A percentile compares a stretch with the other conserved stretches of the same genome.
These are phyloP conservation scores for Phyto melanocephala DNA, from an alignment of 2,888 invertebrate genomes.

Conservation along the genomic window DNA sequence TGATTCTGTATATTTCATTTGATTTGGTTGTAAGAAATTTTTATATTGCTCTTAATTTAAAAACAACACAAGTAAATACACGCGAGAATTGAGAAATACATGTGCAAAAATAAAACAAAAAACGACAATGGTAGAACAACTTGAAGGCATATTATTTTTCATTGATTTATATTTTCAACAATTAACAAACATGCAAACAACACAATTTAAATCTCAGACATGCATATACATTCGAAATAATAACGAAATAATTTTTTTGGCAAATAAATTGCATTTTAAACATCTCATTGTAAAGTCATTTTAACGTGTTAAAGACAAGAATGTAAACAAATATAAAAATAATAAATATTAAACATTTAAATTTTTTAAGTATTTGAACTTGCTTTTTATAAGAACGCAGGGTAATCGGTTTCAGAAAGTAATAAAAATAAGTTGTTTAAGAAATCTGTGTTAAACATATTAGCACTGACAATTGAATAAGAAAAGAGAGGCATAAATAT, in stretches of 20 bases:
- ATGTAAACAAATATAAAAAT: background rate
- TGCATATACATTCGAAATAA: too few relatives aligned
- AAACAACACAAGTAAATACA: slow-evolving; percentile 23
- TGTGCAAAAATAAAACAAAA: background rate
- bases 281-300: slow-evolving; percentile 15
- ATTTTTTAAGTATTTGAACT: too few relatives aligned
- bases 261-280: slow-evolving; percentile 14
- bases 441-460: too few relatives aligned
- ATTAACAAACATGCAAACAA: slow-evolving; percentile 50
- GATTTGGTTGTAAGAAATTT: too few relatives aligned
- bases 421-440: too few relatives aligned
- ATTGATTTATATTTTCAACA: slow-evolving; percentile 49
- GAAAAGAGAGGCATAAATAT: too few relatives aligned
- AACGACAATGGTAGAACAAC: background rate
- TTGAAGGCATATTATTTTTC: slow-evolving; percentile 43
- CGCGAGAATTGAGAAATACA: slow-evolving; percentile 18
- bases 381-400: too few relatives aligned
- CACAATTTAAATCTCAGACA: slow-evolving; percentile 41
- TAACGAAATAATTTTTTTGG: slow-evolving; percentile 30
- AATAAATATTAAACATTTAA: too few relatives aligned
- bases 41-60: slow-evolving; percentile 40
- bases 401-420: too few relatives aligned
- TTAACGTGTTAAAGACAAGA: background rate
- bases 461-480: too few relatives aligned
- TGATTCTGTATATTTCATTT: too few relatives aligned